phyloP scores from a whole-genome alignment of 2,797 vertebrate species.

The Emys orbicularis region DNA sequence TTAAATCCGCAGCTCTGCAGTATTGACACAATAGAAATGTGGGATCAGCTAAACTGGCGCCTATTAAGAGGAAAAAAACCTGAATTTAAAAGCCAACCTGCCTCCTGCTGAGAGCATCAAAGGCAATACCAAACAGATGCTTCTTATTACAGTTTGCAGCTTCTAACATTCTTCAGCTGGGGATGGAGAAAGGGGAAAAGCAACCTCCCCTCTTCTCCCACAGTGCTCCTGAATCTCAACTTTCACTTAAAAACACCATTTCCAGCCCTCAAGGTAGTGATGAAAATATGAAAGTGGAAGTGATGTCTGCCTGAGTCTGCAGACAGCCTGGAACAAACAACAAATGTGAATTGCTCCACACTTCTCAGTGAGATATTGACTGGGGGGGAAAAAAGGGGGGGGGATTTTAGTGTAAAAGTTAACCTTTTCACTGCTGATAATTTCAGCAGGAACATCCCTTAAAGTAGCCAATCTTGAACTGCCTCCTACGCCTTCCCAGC shows the following conservation, averaged over 20 bases:
- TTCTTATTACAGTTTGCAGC: neutral
- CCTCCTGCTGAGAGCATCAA: neutral
- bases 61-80: neutral
- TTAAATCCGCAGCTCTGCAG: neutral
- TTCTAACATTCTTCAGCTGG: rapidly evolving
- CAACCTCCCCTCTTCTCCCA: neutral
- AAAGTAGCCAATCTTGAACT: neutral
- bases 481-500: neutral
- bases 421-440: neutral
- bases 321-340: neutral
- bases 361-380: neutral
- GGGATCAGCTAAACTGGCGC: conserved; percentile 2
- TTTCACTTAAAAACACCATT: neutral
- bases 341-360: rapidly evolving
- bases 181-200: rapidly evolving
- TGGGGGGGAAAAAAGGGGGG: no score
- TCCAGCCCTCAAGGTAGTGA: rapidly evolving
- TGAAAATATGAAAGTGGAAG: rapidly evolving
- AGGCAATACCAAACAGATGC: neutral
- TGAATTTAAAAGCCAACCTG: neutral
- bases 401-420: neutral
- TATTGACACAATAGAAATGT: neutral
- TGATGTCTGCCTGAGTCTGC: neutral
- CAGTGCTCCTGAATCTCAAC: neutral
- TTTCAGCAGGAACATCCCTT: neutral